phyloP scores from a whole-genome alignment of 2,888 invertebrate genomes.

The Agrotis segetum region DNA sequence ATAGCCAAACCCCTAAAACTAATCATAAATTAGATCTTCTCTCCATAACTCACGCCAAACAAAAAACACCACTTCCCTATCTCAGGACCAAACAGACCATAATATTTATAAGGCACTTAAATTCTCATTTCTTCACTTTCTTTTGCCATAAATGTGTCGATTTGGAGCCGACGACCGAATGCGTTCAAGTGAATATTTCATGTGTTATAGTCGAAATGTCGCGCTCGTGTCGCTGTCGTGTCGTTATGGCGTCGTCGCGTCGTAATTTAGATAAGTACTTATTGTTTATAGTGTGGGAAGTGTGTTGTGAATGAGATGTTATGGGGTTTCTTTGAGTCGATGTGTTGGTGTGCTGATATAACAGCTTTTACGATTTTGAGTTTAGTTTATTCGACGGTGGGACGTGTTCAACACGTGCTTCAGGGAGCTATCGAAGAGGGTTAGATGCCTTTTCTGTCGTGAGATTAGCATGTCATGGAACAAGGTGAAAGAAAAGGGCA shows the following conservation, averaged over 20 bases:
- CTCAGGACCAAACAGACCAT: conserved; percentile 44
- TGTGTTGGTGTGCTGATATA: background rate
- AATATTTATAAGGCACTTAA: conserved; percentile 75
- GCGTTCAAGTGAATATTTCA: conserved; percentile 62
- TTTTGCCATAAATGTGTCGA: conserved; percentile 68
- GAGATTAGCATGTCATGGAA: too few species aligned
- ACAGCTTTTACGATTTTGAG: too few species aligned
- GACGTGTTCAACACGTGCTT: too few species aligned
- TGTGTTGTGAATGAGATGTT: conserved; percentile 5
- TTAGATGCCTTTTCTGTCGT: too few species aligned
- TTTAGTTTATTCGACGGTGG: too few species aligned
- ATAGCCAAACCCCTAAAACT: background rate
- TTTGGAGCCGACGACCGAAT: conserved; percentile 52
- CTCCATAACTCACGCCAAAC: conserved; percentile 29
- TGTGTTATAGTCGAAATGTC: conserved; percentile 37
- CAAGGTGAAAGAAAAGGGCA: too few species aligned
- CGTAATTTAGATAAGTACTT: conserved; percentile 63
- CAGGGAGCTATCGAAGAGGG: too few species aligned
- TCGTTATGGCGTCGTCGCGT: conserved; percentile 39
- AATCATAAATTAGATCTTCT: conserved; percentile 29
- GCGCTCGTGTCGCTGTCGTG: conserved; percentile 30
- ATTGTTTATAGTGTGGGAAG: conserved; percentile 44
- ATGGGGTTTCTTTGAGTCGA: background rate
- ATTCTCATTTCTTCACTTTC: conserved; percentile 72
- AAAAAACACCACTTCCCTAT: conserved; percentile 13